Evolutionary conservation across 2,797 vertebrate species (phyloP).

Genomic region (Sebastes steindachneri): DNA sequence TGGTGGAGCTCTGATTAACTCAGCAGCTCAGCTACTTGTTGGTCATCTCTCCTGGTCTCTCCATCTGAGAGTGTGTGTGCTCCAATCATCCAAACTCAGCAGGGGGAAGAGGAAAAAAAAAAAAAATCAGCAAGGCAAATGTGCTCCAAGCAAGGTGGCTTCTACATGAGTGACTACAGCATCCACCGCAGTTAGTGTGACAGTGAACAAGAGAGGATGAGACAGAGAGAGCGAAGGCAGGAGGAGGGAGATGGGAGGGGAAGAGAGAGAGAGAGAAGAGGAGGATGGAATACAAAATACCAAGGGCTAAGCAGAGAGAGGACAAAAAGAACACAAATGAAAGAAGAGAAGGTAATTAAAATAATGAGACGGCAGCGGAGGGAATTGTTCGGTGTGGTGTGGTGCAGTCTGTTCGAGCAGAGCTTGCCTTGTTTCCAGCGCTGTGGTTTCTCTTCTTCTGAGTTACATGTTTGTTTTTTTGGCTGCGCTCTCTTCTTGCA

Average conservation of each 20-base stretch:
- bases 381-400: slow-evolving; percentile 24
- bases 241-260: slow-evolving; percentile 42
- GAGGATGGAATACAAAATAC: slow-evolving; percentile 73
- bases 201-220: slow-evolving; percentile 73
- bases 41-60: slow-evolving; percentile 41
- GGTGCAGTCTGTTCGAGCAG: slow-evolving; percentile 31
- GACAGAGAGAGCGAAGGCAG: slow-evolving; percentile 61
- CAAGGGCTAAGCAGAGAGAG: slow-evolving; percentile 44
- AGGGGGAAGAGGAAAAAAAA: neutral
- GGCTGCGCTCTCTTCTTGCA: slow-evolving; percentile 27
- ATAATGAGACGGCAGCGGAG: slow-evolving; percentile 51
- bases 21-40: slow-evolving; percentile 65
- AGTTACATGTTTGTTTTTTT: slow-evolving; percentile 25
- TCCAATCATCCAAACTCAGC: slow-evolving; percentile 63
- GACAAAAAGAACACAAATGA: slow-evolving; percentile 32
- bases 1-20: slow-evolving; percentile 22
- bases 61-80: slow-evolving; percentile 28
- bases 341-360: slow-evolving; percentile 59
- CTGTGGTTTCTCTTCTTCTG: slow-evolving; percentile 41
- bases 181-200: slow-evolving; percentile 73
- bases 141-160: slow-evolving; percentile 75
- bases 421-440: slow-evolving; percentile 38
- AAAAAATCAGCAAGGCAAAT: slow-evolving; percentile 53
- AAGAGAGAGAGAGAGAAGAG: slow-evolving; percentile 42
- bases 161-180: slow-evolving; percentile 74